phyloP scores from a whole-genome alignment of 2,113 vertebrate genomes.

The Glaucomys volans region DNA sequence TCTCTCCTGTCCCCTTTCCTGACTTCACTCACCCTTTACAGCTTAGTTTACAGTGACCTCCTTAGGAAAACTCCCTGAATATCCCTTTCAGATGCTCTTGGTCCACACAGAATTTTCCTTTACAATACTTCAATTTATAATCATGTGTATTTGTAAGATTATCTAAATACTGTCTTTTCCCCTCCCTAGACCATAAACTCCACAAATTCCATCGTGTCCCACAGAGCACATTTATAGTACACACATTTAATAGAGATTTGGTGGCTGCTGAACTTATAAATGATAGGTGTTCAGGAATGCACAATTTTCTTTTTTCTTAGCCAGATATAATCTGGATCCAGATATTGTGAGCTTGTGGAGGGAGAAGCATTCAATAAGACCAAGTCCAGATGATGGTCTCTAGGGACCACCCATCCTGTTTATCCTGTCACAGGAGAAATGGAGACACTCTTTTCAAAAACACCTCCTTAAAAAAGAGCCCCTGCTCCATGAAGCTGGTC shows the following conservation, averaged over 20 bases:
- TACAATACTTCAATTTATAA: not conserved
- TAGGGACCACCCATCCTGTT: constrained; percentile 46
- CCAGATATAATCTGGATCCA: constrained; percentile 34
- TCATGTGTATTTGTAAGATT: constrained; percentile 50
- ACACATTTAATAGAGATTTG: not conserved
- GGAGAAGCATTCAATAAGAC: not conserved
- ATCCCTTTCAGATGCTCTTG: constrained; percentile 32
- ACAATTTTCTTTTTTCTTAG: constrained; percentile 27
- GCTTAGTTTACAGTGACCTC: not conserved
- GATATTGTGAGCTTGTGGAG: not conserved
- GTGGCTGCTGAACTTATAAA: constrained; percentile 29
- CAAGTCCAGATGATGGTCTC: not conserved
- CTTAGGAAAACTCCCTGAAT: not conserved
- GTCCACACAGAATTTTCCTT: not conserved
- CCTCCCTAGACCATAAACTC: not conserved
- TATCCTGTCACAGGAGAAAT: constrained; percentile 49
- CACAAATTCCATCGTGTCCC: not conserved
- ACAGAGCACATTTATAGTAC: not conserved
- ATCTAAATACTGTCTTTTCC: constrained; percentile 42
- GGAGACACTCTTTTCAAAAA: constrained; percentile 52
- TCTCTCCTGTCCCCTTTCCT: not conserved
- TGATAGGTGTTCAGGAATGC: not conserved
- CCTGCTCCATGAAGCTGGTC: not conserved
- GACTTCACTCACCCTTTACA: not conserved
- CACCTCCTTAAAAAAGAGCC: constrained; percentile 24